Percentiles rank a stretch among this genome's conserved stretches.
Conservation (phyloP, 1,140 invertebrate genomes). For the Andrena cerasifolii region DNA sequence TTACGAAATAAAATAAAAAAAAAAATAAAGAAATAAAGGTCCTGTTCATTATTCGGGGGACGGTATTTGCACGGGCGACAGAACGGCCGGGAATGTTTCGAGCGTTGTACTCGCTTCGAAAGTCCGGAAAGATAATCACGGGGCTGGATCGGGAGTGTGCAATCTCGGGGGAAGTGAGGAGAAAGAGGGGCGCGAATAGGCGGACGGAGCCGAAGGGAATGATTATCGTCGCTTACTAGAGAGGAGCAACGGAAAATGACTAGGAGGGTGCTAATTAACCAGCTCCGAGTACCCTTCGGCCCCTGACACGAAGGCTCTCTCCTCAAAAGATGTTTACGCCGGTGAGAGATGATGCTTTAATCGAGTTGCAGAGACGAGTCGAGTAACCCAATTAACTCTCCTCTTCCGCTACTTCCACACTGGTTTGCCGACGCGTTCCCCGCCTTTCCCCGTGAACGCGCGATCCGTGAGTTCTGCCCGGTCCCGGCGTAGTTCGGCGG, state of each 20-base stretch:
- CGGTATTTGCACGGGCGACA: background rate
- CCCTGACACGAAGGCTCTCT: slow-evolving; percentile 65
- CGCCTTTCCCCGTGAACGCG: background rate
- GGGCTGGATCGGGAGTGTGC: background rate
- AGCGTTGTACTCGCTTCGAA: background rate
- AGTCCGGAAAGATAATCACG: slow-evolving; percentile 21
- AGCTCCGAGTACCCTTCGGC: slow-evolving; percentile 66
- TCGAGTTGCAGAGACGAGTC: slow-evolving; percentile 75
- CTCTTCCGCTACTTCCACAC: slow-evolving; percentile 64
- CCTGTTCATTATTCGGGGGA: background rate
- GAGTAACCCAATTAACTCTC: slow-evolving; percentile 74
- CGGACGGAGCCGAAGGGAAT: slow-evolving; percentile 37
- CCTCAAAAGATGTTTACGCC: slow-evolving; percentile 76
- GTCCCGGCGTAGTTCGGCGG: background rate
- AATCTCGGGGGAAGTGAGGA: background rate
- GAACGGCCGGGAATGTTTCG: background rate
- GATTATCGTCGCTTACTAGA: slow-evolving; percentile 66
- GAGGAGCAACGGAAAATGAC: slow-evolving; percentile 68
- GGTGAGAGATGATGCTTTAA: slow-evolving; percentile 69
- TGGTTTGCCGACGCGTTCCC: slow-evolving; percentile 12
- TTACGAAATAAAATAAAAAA: slow-evolving; percentile 28
- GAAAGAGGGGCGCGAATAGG: background rate
- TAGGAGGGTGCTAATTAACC: slow-evolving; percentile 70
- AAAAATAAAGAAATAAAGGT: no score
- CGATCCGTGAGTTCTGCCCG: background rate